These are phyloP conservation scores for Heliconius eleuchia DNA, from an alignment of 1,140 invertebrate genomes.

Conservation along the genomic window DNA sequence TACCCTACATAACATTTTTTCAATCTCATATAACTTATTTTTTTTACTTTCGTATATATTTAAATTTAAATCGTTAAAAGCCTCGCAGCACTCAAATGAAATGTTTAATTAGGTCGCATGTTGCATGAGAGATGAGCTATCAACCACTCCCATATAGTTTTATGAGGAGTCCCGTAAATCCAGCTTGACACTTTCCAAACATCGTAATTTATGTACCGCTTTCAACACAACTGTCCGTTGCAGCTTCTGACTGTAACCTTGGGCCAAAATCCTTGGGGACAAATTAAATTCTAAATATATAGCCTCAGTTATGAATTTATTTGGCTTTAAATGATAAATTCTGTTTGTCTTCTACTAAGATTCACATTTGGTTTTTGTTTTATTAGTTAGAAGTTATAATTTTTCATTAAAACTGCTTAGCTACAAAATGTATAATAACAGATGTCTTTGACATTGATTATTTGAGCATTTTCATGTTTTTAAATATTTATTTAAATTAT, in stretches of 20 bases:
- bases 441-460: too few species aligned
- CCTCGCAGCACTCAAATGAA: neutral
- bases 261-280: constrained; percentile 30
- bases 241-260: constrained; percentile 32
- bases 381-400: neutral
- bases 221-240: constrained; percentile 38
- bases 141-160: constrained; percentile 21
- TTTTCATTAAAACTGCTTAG: too few species aligned
- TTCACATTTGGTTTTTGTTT: neutral
- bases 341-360: neutral
- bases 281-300: constrained; percentile 35
- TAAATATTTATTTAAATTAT: too few species aligned
- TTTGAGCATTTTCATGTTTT: too few species aligned
- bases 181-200: constrained; percentile 35
- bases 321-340: neutral
- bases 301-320: constrained; percentile 21
- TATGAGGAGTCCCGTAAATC: constrained; percentile 34
- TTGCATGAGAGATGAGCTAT: constrained; percentile 10
- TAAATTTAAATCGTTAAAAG: neutral
- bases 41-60: neutral
- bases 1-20: too few species aligned
- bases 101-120: constrained; percentile 5
- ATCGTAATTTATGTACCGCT: constrained; percentile 40
- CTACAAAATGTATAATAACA: too few species aligned
- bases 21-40: too few species aligned